Conservation (phyloP, 2,888 invertebrate genomes). For the Plagodis pulveraria region DNA sequence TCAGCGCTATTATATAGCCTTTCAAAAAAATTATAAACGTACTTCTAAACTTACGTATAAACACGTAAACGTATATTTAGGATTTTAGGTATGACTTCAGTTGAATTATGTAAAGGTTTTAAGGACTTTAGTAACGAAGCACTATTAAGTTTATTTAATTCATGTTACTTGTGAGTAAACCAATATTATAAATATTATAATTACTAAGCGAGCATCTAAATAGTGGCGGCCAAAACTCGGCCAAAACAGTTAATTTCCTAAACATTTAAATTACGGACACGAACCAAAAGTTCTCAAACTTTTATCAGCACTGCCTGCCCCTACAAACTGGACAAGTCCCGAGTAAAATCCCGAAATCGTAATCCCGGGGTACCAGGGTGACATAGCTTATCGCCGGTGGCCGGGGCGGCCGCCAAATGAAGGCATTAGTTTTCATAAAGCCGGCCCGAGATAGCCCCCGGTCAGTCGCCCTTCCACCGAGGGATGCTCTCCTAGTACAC, state of each 20-base stretch:
- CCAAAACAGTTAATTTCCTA: slow-evolving; percentile 47
- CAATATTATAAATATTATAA: no score
- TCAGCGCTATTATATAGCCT: no score
- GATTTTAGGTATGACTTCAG: no score
- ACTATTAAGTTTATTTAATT: not conserved
- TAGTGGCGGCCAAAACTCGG: slow-evolving; percentile 21
- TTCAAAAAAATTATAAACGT: no score
- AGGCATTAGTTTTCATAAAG: slow-evolving; percentile 84
- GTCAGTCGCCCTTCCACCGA: slow-evolving; percentile 58
- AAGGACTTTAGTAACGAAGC: no score
- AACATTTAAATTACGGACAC: slow-evolving; percentile 69
- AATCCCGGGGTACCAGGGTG: slow-evolving; percentile 78
- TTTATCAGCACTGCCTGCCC: slow-evolving; percentile 60
- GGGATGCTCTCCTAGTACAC: slow-evolving; percentile 61
- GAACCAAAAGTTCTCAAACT: slow-evolving; percentile 64
- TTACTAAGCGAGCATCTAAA: not conserved
- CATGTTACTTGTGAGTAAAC: not conserved
- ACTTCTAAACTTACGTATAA: no score
- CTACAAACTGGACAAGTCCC: slow-evolving; percentile 44
- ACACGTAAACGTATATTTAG: no score
- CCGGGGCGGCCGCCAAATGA: slow-evolving; percentile 77
- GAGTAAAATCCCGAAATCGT: slow-evolving; percentile 67
- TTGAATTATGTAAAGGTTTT: no score
- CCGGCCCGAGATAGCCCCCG: slow-evolving; percentile 71
- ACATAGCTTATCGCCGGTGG: slow-evolving; percentile 78